Evolutionary conservation across 2,113 vertebrate species (phyloP).

Genomic region (Phocoena sinus): DNA sequence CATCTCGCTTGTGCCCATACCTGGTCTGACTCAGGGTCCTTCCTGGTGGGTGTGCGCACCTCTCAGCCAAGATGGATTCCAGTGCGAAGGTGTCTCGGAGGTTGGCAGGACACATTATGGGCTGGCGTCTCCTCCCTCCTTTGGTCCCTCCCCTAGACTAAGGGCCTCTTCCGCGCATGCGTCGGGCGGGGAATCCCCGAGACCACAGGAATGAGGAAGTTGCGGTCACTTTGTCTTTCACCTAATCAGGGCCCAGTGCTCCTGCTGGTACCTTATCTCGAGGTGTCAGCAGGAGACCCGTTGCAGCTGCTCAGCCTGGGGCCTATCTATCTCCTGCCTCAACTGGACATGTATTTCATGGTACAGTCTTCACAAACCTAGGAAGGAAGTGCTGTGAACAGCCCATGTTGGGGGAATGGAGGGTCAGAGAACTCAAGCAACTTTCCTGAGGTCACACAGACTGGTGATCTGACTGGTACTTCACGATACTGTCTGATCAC

Average conservation of each 20-base stretch:
- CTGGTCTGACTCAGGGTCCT: background rate
- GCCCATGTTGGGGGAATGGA: background rate
- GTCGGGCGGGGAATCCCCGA: fast-evolving
- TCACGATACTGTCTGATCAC: fast-evolving
- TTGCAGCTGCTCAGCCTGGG: background rate
- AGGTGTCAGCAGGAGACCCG: background rate
- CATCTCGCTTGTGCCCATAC: background rate
- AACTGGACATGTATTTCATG: fast-evolving
- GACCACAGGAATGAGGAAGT: background rate
- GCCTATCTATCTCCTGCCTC: no score
- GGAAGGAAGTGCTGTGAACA: fast-evolving
- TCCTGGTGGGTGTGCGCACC: background rate
- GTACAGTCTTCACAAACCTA: background rate
- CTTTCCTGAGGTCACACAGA: background rate
- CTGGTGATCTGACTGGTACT: background rate
- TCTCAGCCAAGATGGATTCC: background rate
- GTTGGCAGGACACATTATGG: background rate
- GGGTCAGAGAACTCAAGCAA: background rate
- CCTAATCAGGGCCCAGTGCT: fast-evolving
- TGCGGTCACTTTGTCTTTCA: fast-evolving
- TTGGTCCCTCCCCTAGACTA: background rate
- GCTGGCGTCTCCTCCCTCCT: background rate
- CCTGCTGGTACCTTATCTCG: fast-evolving
- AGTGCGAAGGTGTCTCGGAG: background rate
- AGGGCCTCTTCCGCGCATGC: fast-evolving